phyloP scores from a whole-genome alignment of 2,888 invertebrate species.

The Shargacucullia verbasci region DNA sequence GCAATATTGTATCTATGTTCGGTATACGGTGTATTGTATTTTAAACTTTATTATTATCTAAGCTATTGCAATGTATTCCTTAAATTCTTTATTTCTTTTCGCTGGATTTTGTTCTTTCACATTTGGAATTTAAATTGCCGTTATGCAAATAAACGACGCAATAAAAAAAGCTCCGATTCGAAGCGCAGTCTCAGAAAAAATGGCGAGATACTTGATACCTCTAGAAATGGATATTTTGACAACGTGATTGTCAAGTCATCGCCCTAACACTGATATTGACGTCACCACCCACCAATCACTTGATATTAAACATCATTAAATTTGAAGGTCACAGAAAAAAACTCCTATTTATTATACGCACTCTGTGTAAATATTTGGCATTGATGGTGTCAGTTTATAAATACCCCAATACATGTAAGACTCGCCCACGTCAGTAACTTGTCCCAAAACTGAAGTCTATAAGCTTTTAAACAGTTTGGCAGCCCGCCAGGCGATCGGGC shows the following conservation, averaged over 20 bases:
- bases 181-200: not conserved
- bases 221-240: constrained; percentile 4
- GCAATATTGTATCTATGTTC: too few relatives aligned
- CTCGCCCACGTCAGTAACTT: constrained; percentile 53
- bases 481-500: constrained; percentile 74
- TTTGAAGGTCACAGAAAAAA: constrained; percentile 1
- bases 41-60: too few relatives aligned
- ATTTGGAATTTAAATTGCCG: too few relatives aligned
- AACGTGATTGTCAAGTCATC: constrained; percentile 6
- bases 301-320: constrained; percentile 23
- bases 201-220: not conserved
- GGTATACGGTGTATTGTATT: too few relatives aligned
- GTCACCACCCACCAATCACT: constrained; percentile 8
- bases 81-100: too few relatives aligned
- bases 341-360: constrained; percentile 1
- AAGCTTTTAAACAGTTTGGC: constrained; percentile 79
- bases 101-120: too few relatives aligned
- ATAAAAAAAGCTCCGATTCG: too few relatives aligned
- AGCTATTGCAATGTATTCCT: too few relatives aligned
- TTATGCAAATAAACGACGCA: too few relatives aligned
- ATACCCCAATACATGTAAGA: constrained; percentile 2
- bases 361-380: constrained; percentile 19
- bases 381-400: constrained; percentile 30
- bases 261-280: constrained; percentile 19
- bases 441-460: constrained; percentile 62